Conservation (phyloP, 2,113 vertebrate species). For the Gallinago jamesoni region DNA sequence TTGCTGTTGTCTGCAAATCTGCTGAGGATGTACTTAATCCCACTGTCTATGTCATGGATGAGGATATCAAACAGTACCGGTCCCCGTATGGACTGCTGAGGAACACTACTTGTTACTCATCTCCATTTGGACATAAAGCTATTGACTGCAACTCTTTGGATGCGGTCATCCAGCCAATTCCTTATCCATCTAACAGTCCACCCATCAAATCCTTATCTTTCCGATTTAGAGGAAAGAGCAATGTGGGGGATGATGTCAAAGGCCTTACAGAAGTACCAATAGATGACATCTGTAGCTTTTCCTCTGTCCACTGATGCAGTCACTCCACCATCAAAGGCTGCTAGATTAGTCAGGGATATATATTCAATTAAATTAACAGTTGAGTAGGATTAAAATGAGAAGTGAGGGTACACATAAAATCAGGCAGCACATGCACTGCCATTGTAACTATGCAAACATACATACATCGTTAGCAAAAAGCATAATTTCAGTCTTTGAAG, state of each 20-base stretch:
- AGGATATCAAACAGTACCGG: not conserved
- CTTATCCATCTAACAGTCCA: not conserved
- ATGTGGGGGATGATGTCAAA: fast-evolving
- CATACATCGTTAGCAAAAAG: not conserved
- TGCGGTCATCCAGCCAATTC: fast-evolving
- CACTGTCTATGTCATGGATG: not conserved
- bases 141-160: not conserved
- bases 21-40: not conserved
- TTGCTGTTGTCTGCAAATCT: not conserved
- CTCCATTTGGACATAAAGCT: not conserved
- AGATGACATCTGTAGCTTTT: not conserved
- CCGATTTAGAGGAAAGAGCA: not conserved
- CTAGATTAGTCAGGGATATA: not conserved
- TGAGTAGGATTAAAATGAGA: not conserved
- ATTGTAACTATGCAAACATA: not conserved
- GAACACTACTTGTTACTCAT: not conserved
- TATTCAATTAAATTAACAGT: not conserved
- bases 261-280: not conserved
- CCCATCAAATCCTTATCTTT: not conserved
- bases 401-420: not conserved
- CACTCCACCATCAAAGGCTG: not conserved
- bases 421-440: not conserved
- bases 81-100: not conserved
- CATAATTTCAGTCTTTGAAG: not conserved
- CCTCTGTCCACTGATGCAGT: not conserved